Conservation (phyloP, 2,888 invertebrate species). For the Pinctada fucata region DNA sequence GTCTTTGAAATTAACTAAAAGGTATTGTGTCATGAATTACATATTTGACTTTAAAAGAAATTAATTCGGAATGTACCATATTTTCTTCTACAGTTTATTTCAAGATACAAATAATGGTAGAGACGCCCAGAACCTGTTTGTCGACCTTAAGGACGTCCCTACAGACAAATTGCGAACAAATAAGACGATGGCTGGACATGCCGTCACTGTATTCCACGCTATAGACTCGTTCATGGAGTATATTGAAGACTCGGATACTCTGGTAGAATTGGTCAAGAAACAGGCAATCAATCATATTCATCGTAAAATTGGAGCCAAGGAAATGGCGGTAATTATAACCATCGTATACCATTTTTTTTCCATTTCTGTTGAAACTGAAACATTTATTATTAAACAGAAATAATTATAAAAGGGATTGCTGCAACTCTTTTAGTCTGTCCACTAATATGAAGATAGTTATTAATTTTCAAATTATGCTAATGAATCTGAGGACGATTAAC, state of each 20-base stretch:
- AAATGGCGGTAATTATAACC: slow-evolving; percentile 26
- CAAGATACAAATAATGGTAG: too few relatives aligned
- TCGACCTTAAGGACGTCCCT: slow-evolving; percentile 10
- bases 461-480: too few relatives aligned
- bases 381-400: too few relatives aligned
- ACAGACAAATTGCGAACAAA: slow-evolving; percentile 23
- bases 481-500: too few relatives aligned
- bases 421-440: too few relatives aligned
- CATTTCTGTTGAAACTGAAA: not conserved
- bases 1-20: too few relatives aligned
- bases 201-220: slow-evolving; percentile 27
- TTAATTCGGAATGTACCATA: too few relatives aligned
- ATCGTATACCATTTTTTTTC: not conserved
- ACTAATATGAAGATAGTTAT: too few relatives aligned
- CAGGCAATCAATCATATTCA: slow-evolving; percentile 22
- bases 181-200: slow-evolving; percentile 29
- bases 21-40: too few relatives aligned
- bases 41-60: too few relatives aligned
- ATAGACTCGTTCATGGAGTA: slow-evolving; percentile 34
- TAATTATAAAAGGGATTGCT: too few relatives aligned
- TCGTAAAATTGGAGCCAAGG: slow-evolving; percentile 14
- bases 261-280: slow-evolving; percentile 29
- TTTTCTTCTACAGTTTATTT: too few relatives aligned
- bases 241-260: slow-evolving; percentile 28
- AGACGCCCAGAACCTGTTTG: slow-evolving; percentile 17